Evolutionary conservation across 2,888 invertebrate genomes (phyloP), one percentile per base, ranked within the genome.

Genomic region (Drosophila multiciliata): DNA sequence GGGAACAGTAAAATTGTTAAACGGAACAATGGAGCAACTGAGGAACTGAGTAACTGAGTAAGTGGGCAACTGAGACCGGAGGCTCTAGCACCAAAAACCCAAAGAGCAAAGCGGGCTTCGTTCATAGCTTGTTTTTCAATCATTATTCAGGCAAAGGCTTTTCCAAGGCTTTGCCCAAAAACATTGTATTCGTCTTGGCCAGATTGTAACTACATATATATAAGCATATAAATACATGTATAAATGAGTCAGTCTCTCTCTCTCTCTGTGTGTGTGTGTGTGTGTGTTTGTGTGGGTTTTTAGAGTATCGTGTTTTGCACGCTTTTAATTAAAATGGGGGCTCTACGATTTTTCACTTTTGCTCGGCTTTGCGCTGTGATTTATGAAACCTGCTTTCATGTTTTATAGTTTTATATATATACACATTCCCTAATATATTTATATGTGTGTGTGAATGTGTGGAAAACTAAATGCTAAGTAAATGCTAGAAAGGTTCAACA

Each of bases 281-380:
- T 64, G 53, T 72, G 54, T 70, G 53, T 40, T 49, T 57, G 36
- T 50, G 40, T 86, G 71, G 71, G 73, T 65, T 60, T 63, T 70
- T 55, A 69, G 83, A 82, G 89, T 86, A 89, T 86, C 85, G 83
- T 88, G 83, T 88, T 87, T 85, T 83, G 89, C 89, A 90, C 83
- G 89, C 90, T 87, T 87, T 87, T 87, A 87, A 87, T 87, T 87
- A 87, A 87, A 87, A 87, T 87, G 83, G 88, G 89, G 89, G 80
- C 4, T 68, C 69, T 86, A 87, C 90, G 85, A 86, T 86, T 86
- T 86, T 86, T 86, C 85, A 89, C 85, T 89, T 84, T 73, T 82
- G 83, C 80, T 70, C 69, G 88, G 85, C 85, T 86, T 87, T 80
- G 75, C 65, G 85, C 85, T 74, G 85, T 86, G 85, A 86, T 86